phyloP scores from a whole-genome alignment of 2,797 vertebrate species.

The Bucorvus abyssinicus region DNA sequence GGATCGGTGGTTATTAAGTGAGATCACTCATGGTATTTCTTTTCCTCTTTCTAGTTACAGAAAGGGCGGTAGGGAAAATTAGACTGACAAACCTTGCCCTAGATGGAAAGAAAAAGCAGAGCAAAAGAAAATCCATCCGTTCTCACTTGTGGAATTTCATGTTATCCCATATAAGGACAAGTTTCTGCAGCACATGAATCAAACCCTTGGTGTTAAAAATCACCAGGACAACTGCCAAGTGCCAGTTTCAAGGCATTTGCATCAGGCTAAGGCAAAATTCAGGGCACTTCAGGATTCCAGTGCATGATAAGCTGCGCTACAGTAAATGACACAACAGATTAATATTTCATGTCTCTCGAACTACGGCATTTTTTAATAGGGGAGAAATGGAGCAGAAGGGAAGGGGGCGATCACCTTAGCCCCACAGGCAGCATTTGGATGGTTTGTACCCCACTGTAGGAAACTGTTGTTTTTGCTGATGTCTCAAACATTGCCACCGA shows the following conservation, averaged over 20 bases:
- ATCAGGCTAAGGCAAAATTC: not conserved
- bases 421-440: not conserved
- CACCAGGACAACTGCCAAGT: not conserved
- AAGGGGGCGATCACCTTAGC: not conserved
- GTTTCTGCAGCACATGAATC: not conserved
- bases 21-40: not conserved
- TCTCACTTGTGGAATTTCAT: not conserved
- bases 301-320: not conserved
- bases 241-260: not conserved
- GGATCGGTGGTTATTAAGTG: not conserved
- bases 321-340: not conserved
- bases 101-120: conserved; percentile 17
- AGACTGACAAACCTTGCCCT: not conserved
- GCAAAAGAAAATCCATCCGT: not conserved
- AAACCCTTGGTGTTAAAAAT: not conserved
- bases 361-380: not conserved
- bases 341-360: not conserved
- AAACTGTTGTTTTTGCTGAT: too few species aligned
- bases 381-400: not conserved
- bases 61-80: not conserved
- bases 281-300: not conserved
- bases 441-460: not conserved
- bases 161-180: not conserved
- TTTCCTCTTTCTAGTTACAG: not conserved
- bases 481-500: too few species aligned